Percentiles rank a stretch among this genome's conserved stretches.
These are phyloP conservation scores for Heloderma charlesbogerti DNA, from an alignment of 2,113 vertebrate species.

Conservation along the genomic window DNA sequence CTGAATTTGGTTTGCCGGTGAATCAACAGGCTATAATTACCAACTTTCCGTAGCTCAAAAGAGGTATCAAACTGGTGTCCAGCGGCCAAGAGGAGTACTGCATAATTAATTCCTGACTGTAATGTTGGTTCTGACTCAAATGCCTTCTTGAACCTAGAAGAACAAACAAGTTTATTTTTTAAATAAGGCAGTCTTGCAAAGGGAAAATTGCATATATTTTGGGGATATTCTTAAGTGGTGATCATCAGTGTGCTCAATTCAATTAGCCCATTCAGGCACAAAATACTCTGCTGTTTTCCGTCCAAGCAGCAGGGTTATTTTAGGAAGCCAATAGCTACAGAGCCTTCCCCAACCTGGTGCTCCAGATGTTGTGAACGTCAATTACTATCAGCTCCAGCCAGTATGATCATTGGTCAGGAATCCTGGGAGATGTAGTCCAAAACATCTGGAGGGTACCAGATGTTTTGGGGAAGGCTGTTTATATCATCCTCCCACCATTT, in stretches of 20 bases:
- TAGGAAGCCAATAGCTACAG: conserved; percentile 39
- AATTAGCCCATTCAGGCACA: conserved; percentile 57
- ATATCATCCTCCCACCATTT: conserved; percentile 41
- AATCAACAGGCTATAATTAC: conserved; percentile 82
- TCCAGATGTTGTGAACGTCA: too few species aligned
- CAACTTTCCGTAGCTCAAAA: conserved; percentile 98
- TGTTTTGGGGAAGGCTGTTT: too few species aligned
- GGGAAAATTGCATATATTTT: conserved; percentile 38
- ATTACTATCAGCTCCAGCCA: too few species aligned
- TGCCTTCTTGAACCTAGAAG: conserved; percentile 92
- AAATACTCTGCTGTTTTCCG: conserved; percentile 69
- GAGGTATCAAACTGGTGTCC: conserved; percentile 98
- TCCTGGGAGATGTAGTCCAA: too few species aligned
- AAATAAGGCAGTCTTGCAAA: conserved; percentile 56
- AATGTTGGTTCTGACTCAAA: conserved; percentile 98
- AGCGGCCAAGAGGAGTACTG: conserved; percentile 93
- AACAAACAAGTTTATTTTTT: conserved; percentile 71
- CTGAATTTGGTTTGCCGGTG: conserved; percentile 50
- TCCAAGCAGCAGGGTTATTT: conserved; percentile 64
- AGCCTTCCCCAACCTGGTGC: too few species aligned
- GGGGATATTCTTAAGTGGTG: conserved; percentile 56
- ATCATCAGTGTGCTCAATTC: conserved; percentile 72
- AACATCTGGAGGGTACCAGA: too few species aligned
- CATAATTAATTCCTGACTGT: conserved; percentile 98
- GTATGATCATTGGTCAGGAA: too few species aligned